Conservation (phyloP, 2,113 vertebrate genomes). For the Progne subis region DNA sequence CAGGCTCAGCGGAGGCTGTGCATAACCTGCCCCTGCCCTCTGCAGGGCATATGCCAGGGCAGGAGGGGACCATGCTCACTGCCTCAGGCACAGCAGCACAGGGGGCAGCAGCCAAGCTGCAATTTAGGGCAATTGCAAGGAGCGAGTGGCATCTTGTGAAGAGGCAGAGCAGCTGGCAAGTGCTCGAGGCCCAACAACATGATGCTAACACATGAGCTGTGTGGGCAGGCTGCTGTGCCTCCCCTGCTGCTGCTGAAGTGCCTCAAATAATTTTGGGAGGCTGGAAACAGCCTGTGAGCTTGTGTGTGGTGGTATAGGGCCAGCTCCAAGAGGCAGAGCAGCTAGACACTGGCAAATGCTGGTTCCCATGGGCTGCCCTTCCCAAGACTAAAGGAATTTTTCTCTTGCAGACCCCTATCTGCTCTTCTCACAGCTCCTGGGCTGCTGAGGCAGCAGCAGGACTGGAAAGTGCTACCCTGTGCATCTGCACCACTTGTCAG, state of each 20-base stretch:
- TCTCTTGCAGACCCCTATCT: neutral
- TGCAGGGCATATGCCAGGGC: neutral
- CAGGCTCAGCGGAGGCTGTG: neutral
- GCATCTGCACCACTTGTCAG: rapidly evolving
- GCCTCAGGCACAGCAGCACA: neutral
- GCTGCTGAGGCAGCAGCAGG: neutral
- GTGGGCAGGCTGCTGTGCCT: neutral
- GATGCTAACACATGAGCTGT: neutral
- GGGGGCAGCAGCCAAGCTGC: neutral
- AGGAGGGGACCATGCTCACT: rapidly evolving
- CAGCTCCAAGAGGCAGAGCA: neutral
- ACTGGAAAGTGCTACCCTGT: neutral
- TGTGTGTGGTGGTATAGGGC: neutral
- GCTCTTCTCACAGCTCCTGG: neutral
- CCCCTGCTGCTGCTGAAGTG: neutral
- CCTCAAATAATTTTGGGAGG: neutral
- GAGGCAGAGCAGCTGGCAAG: neutral
- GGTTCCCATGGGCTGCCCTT: neutral
- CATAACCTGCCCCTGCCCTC: neutral
- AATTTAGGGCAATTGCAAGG: neutral
- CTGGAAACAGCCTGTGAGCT: neutral
- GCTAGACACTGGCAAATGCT: neutral
- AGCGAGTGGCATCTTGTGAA: neutral
- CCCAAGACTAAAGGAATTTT: neutral
- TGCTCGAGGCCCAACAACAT: neutral